Base-by-base conservation (phyloP, 2,888 invertebrate species). In the Macaria notata region DNA sequence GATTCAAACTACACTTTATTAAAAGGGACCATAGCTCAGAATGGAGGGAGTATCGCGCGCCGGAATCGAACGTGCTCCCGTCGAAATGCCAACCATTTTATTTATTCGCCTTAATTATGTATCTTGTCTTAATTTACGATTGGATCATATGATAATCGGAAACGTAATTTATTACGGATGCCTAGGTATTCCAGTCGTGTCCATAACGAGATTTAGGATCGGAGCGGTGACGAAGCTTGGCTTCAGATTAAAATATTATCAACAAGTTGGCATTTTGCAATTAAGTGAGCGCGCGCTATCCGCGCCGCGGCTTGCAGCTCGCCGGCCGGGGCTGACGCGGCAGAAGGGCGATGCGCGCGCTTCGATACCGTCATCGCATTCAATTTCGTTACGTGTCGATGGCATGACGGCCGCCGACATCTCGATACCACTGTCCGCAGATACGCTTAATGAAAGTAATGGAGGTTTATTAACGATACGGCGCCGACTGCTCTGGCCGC, bases 81-180 rank as follows among this genome's bases (percentile, higher is more conserved):
- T 88, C 84, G 88, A 90, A 90, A 91, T 90, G 91, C 90, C 91
- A 91, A 88, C 89, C 89, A 88, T 91, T 90, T 91, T 91, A 90
- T 91, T 91, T 90, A 90, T 91, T 91, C 86, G 77, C 90, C 89
- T 91, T 91, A 91, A 91, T 91, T 91, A 91, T 91, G 91, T 91
- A 91, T 91, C 91, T 91, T 91, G 91, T 91, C 91, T 91, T 91
- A 90, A 91, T 91, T 91, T 91, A 91, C 91, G 91, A 91, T 91
- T 91, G 89, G 87, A 91, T 91, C 91, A 91, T 90, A 90, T 84
- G 91, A 91, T 91, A 91, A 91, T 90, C 90, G 85, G 86, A 78
- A 86, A 78, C 78, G 79, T 87, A 86, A 90, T 91, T 90, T 90
- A 91, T 89, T 88, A 83, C 83, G 81, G 84, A 86, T 86, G 86